A percentile compares a stretch with the other conserved stretches of the same genome.
Evolutionary conservation across 2,113 vertebrate genomes (phyloP).

Genomic region (Nyctibius bracteatus): DNA sequence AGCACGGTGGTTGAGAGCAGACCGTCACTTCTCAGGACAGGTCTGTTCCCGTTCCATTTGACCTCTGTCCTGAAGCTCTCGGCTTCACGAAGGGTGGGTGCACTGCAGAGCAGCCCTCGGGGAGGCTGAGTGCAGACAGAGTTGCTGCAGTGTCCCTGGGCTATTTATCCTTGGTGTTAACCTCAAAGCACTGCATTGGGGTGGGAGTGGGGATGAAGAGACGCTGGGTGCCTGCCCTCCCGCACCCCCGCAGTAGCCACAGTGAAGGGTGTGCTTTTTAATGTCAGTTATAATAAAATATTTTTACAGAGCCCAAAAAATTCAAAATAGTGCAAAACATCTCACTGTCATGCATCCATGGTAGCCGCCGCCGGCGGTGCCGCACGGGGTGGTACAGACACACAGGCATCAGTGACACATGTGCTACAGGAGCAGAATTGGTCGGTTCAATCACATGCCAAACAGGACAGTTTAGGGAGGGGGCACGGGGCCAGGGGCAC

Average conservation of each 20-base stretch:
- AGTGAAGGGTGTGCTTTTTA: slow-evolving; percentile 72
- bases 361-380: slow-evolving; percentile 27
- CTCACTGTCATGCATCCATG: slow-evolving; percentile 79
- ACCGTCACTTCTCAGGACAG: background rate
- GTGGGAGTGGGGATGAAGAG: background rate
- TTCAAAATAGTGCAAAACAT: slow-evolving; percentile 82
- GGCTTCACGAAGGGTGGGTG: background rate
- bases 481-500: background rate
- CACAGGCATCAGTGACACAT: slow-evolving; percentile 33
- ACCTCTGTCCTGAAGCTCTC: background rate
- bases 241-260: fast-evolving
- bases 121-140: fast-evolving
- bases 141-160: background rate
- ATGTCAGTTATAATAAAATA: slow-evolving; percentile 83
- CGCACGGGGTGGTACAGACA: slow-evolving; percentile 59
- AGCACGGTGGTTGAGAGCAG: background rate
- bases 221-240: no score
- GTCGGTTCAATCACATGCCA: slow-evolving; percentile 72
- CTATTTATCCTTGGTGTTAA: background rate
- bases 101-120: background rate
- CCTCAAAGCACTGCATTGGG: no score
- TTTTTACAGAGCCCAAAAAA: slow-evolving; percentile 82
- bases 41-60: background rate
- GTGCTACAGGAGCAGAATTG: slow-evolving; percentile 32
- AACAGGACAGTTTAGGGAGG: slow-evolving; percentile 6